A percentile compares a stretch with the other conserved stretches of the same genome.
These are phyloP conservation scores for Spilosoma lubricipeda DNA, from an alignment of 2,888 invertebrate species.

Conservation along the genomic window DNA sequence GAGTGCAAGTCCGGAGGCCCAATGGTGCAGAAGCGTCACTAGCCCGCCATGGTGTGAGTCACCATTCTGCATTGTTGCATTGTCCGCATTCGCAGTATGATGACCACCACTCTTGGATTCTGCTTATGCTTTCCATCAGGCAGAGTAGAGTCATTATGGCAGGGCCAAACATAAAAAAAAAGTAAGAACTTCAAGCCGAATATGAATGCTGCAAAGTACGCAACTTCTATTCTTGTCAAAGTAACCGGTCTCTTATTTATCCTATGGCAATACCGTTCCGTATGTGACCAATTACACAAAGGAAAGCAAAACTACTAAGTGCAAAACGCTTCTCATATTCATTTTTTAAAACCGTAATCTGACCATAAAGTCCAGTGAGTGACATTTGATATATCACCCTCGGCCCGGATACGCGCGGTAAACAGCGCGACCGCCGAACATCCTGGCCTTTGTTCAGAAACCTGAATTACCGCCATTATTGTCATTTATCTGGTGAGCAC, in stretches of 20 bases:
- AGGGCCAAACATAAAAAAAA: too few species aligned
- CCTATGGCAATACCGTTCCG: neutral
- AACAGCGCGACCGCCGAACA: constrained; percentile 54
- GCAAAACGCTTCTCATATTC: constrained; percentile 37
- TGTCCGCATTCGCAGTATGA: too few species aligned
- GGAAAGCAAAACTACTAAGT: constrained; percentile 13
- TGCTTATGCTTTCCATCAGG: too few species aligned
- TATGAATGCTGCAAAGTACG: neutral
- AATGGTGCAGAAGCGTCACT: too few species aligned
- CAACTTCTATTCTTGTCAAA: too few species aligned
- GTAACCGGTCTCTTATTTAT: neutral
- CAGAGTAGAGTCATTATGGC: too few species aligned
- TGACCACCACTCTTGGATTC: too few species aligned
- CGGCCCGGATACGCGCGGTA: constrained; percentile 61
- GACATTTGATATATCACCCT: constrained; percentile 54
- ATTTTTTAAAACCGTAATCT: constrained; percentile 38
- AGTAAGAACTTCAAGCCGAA: neutral
- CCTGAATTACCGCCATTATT: constrained; percentile 48
- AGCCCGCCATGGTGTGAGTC: too few species aligned
- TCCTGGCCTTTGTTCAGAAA: constrained; percentile 61
- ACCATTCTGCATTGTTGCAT: too few species aligned
- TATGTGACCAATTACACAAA: neutral
- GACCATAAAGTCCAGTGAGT: constrained; percentile 36
- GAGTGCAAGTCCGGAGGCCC: too few species aligned
- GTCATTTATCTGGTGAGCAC: constrained; percentile 31